Evolutionary conservation across 1,140 invertebrate species (phyloP).

Genomic region (Drosophila nasuta): DNA sequence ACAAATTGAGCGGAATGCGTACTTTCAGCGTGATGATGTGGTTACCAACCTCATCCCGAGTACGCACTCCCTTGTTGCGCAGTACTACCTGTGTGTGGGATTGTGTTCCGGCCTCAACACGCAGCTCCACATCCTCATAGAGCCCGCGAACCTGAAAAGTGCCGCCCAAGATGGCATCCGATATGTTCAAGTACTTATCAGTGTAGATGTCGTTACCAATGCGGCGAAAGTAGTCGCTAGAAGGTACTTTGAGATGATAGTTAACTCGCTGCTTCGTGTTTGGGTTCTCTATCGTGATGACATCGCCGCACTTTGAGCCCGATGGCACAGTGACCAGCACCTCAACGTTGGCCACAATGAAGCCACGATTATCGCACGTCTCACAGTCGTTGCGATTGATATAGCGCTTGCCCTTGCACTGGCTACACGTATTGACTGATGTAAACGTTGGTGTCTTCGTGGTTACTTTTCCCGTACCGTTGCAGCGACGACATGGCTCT

Average conservation of each 20-base stretch:
- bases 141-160: constrained; percentile 68
- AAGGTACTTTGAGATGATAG: constrained; percentile 62
- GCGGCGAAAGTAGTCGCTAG: constrained; percentile 72
- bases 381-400: constrained; percentile 77
- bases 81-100: constrained; percentile 66
- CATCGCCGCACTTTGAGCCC: constrained; percentile 70
- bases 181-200: constrained; percentile 68
- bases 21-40: constrained; percentile 75
- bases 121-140: constrained; percentile 68
- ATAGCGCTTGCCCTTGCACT: constrained; percentile 74
- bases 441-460: constrained; percentile 65
- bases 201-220: constrained; percentile 69
- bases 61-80: constrained; percentile 67
- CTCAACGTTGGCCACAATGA: constrained; percentile 54
- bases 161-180: constrained; percentile 73
- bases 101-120: constrained; percentile 71
- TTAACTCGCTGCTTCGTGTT: constrained; percentile 63
- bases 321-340: constrained; percentile 66
- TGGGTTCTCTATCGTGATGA: constrained; percentile 67
- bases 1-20: constrained; percentile 68
- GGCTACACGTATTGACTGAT: constrained; percentile 46
- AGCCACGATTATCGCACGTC: constrained; percentile 68
- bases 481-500: constrained; percentile 76
- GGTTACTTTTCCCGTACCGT: constrained; percentile 66
- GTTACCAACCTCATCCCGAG: constrained; percentile 56